A percentile compares a stretch with the other conserved stretches of the same genome.
These are phyloP conservation scores for Lutraria lutraria DNA, from an alignment of 2,888 invertebrate genomes.

Conservation along the genomic window DNA sequence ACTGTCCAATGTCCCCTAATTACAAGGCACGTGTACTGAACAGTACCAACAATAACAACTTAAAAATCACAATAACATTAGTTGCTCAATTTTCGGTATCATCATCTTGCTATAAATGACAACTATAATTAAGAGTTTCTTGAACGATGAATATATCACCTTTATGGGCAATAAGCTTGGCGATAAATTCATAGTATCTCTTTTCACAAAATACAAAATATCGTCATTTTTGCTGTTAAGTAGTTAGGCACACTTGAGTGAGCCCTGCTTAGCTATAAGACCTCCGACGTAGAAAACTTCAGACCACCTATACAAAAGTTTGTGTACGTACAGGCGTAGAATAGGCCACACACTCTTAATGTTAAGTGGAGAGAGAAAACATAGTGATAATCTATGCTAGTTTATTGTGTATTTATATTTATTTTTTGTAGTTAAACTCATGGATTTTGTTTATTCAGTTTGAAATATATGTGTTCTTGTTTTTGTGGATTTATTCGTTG, in stretches of 20 bases:
- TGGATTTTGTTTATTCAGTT: slow-evolving; percentile 25
- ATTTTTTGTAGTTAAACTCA: slow-evolving; percentile 6
- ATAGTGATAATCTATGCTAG: slow-evolving; percentile 9
- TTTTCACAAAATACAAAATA: slow-evolving; percentile 49
- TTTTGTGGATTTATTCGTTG: slow-evolving; percentile 11
- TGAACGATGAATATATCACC: slow-evolving; percentile 12
- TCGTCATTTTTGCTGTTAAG: slow-evolving; percentile 63
- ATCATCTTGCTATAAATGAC: background rate
- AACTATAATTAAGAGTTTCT: slow-evolving; percentile 34
- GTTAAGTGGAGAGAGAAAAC: slow-evolving; percentile 16
- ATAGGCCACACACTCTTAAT: slow-evolving; percentile 37
- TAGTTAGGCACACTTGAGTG: slow-evolving; percentile 66
- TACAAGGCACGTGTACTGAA: slow-evolving; percentile 9
- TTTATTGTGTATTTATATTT: slow-evolving; percentile 20
- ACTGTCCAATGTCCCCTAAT: slow-evolving; percentile 1
- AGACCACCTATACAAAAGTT: slow-evolving; percentile 61
- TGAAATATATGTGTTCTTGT: background rate
- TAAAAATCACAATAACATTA: background rate
- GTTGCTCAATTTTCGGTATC: background rate
- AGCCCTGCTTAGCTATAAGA: slow-evolving; percentile 57
- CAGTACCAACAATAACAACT: background rate
- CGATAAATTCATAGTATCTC: slow-evolving; percentile 43
- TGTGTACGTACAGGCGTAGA: slow-evolving; percentile 14
- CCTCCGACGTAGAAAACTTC: slow-evolving; percentile 63
- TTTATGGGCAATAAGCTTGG: slow-evolving; percentile 28